Evolutionary conservation across 2,113 vertebrate genomes (phyloP).

Genomic region (Stictonetta naevosa): DNA sequence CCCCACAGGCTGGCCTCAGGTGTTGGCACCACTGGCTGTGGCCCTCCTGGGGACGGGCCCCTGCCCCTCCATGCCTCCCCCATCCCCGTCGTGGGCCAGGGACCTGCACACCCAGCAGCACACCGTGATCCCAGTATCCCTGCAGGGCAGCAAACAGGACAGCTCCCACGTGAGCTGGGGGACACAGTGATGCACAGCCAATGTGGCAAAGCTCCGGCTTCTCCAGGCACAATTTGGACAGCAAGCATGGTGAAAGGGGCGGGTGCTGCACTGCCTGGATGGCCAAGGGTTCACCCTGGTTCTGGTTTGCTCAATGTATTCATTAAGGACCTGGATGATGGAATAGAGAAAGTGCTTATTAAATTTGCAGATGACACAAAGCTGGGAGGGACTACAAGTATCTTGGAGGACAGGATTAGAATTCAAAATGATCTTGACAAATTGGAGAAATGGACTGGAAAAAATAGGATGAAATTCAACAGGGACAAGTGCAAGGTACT

Average conservation of each 20-base stretch:
- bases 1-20: not conserved
- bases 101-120: accelerated
- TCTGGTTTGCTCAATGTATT: conserved; percentile 46
- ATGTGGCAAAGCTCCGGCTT: not conserved
- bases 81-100: accelerated
- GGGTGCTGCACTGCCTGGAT: not conserved
- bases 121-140: accelerated
- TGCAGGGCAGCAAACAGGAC: not conserved
- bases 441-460: conserved; percentile 73
- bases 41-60: accelerated
- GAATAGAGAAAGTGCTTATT: conserved; percentile 64
- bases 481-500: conserved; percentile 43
- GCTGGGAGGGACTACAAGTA: conserved; percentile 68
- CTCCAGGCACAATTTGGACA: not conserved
- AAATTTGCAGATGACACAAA: conserved; percentile 70
- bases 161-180: not conserved
- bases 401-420: conserved; percentile 67
- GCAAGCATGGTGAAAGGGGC: accelerated
- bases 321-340: conserved; percentile 53
- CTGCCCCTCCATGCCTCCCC: not conserved
- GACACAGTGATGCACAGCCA: not conserved
- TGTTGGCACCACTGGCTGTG: not conserved
- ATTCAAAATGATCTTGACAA: conserved; percentile 69
- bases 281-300: not conserved
- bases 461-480: conserved; percentile 68